Base-by-base conservation (phyloP, 2,888 invertebrate species). In the Lottia scabra region DNA sequence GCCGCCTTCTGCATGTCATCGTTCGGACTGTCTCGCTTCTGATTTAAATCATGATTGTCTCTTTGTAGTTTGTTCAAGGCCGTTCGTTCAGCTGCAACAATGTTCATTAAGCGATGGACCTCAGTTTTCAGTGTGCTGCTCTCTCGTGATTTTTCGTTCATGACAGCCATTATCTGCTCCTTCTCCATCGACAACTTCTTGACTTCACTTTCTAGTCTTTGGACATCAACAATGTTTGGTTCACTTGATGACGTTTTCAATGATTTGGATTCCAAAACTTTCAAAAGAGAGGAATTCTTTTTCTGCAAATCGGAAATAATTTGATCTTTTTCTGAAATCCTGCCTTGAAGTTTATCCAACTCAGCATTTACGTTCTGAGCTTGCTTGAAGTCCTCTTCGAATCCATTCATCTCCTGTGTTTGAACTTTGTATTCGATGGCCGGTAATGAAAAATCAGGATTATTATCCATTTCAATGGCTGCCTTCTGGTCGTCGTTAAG, bases 1-100 rank as follows among this genome's bases (percentile, higher is more conserved):
- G 90, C 88, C 77, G 90, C 90, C 73, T 87, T 87, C 45, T 85
- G 87, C 89, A 90, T 89, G 63, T 89, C 89, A 63, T 84, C 84
- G n/a, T 82, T 77, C 26, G 75, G 79, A 70, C 88, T 77, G 13
- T 70, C 70, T 19, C 67, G 38, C 23, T 72, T 73, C 44, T 77
- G 74, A n/a, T 69, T 73, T 23, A 87, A 72, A 26, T 84, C 82
- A 23, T 84, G 81, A 71, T 87, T 88, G 76, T 89, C 89, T 73
- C 83, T 80, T 73, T 89, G 88, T n/a, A 89, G 79, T 71, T 89
- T 89, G 26, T 83, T 78, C 45, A 89, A 68, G 3, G 89, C 89
- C 44, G 84, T 79, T 78, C 88, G 87, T 70, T 89, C 86, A 3
- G 89, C 88, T 4, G 88, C 83, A 5, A 89, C 82, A 26, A 88